Evolutionary conservation across 2,888 invertebrate genomes (phyloP).

Genomic region (Biston betularia): DNA sequence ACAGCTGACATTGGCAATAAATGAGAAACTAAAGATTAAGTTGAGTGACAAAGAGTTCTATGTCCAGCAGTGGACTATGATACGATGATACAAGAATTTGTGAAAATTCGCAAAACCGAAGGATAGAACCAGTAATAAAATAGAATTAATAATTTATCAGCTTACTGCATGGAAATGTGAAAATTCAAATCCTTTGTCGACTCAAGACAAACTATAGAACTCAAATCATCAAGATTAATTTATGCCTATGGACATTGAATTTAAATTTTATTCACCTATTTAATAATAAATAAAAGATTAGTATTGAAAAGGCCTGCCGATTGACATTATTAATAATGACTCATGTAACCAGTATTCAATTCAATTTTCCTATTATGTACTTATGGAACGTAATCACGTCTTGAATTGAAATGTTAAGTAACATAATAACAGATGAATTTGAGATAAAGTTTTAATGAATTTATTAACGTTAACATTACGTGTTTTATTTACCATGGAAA

Average conservation of each 20-base stretch:
- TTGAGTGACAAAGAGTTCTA: too few relatives aligned
- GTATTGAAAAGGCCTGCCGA: slow-evolving; percentile 39
- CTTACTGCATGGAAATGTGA: slow-evolving; percentile 27
- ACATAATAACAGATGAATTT: background rate
- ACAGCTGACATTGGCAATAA: too few relatives aligned
- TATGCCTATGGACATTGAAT: slow-evolving; percentile 50
- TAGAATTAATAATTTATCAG: background rate
- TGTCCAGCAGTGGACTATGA: too few relatives aligned
- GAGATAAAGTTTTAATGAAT: too few relatives aligned
- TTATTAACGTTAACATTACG: too few relatives aligned
- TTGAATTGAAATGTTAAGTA: background rate
- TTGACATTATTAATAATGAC: slow-evolving; percentile 40
- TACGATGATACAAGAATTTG: too few relatives aligned
- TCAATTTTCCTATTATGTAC: slow-evolving; percentile 35
- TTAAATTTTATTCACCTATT: slow-evolving; percentile 46
- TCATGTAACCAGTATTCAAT: slow-evolving; percentile 45
- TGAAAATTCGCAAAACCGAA: too few relatives aligned
- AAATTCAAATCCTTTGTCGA: slow-evolving; percentile 38
- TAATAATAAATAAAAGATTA: slow-evolving; percentile 51
- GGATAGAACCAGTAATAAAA: too few relatives aligned
- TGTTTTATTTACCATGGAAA: too few relatives aligned
- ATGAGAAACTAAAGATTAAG: too few relatives aligned
- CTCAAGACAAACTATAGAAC: slow-evolving; percentile 34
- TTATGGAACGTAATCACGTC: slow-evolving; percentile 14
- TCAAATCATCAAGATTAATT: slow-evolving; percentile 38